These are phyloP conservation scores for Alosa alosa DNA, from an alignment of 2,113 vertebrate genomes.

Conservation along the genomic window DNA sequence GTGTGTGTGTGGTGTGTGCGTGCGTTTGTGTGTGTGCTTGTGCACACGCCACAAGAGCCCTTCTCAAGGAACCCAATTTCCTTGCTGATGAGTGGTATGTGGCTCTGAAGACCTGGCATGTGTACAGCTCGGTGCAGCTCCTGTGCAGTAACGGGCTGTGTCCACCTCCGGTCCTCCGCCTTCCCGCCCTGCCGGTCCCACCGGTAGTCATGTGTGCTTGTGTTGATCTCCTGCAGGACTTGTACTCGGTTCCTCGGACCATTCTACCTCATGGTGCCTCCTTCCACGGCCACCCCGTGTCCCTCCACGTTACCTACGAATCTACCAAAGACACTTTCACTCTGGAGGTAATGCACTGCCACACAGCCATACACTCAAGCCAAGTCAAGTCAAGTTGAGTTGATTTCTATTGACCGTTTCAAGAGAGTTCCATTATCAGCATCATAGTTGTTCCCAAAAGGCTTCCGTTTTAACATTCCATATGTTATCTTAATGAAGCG, in stretches of 20 bases:
- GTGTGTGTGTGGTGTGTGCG: conserved; percentile 14
- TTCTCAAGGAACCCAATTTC: not conserved
- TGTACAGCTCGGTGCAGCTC: not conserved
- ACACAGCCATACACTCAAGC: too few relatives aligned
- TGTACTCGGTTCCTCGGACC: conserved; percentile 96
- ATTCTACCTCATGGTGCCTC: conserved; percentile 99
- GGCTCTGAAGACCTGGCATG: not conserved
- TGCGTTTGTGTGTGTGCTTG: conserved; percentile 11
- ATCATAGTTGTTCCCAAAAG: too few relatives aligned
- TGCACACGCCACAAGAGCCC: not conserved
- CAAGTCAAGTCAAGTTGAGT: too few relatives aligned
- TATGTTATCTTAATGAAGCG: too few relatives aligned
- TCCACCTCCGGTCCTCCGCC: too few relatives aligned
- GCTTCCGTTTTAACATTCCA: too few relatives aligned
- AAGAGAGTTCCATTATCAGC: too few relatives aligned
- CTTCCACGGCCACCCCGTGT: conserved; percentile 94
- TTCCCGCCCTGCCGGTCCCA: not conserved
- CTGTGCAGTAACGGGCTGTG: not conserved
- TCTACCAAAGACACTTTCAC: conserved; percentile 98
- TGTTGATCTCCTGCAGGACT: conserved; percentile 73
- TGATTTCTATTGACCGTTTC: too few relatives aligned
- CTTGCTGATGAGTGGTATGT: not conserved
- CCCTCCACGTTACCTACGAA: conserved; percentile 92
- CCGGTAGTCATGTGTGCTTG: not conserved
- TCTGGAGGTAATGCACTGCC: conserved; percentile 79